Evolutionary conservation across 2,888 invertebrate genomes (phyloP).

Genomic region (Parasteatoda lunata): DNA sequence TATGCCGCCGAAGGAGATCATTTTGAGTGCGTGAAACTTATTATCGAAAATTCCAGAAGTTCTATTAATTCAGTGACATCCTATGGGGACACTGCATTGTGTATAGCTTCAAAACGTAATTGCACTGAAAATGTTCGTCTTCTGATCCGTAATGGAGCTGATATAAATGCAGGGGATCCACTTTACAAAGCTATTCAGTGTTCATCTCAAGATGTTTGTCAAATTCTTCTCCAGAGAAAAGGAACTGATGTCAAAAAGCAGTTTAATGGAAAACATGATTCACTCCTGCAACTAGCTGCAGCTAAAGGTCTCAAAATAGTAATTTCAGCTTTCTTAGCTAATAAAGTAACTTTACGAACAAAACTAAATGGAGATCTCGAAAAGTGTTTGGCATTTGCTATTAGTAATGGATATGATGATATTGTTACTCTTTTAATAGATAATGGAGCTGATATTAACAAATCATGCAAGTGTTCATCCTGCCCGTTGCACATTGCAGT

Average conservation of each 20-base stretch:
- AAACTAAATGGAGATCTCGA: too few relatives aligned
- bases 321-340: too few relatives aligned
- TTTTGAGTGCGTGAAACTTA: not conserved
- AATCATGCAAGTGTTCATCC: too few relatives aligned
- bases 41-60: not conserved
- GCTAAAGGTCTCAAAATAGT: too few relatives aligned
- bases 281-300: too few relatives aligned
- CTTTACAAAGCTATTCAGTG: not conserved
- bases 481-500: not conserved
- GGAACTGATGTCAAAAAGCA: not conserved
- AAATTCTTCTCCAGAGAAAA: constrained; percentile 8
- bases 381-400: too few relatives aligned
- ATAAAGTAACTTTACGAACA: too few relatives aligned
- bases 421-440: too few relatives aligned
- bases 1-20: constrained; percentile 14
- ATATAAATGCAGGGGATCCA: not conserved
- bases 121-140: not conserved
- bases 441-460: too few relatives aligned
- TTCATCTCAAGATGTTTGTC: constrained; percentile 30
- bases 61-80: not conserved
- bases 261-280: not conserved
- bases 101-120: constrained; percentile 21
- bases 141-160: constrained; percentile 2
- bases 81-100: constrained; percentile 13
- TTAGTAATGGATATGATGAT: too few relatives aligned